Conservation (phyloP, 2,888 invertebrate genomes). For the Antheraea yamamai region DNA sequence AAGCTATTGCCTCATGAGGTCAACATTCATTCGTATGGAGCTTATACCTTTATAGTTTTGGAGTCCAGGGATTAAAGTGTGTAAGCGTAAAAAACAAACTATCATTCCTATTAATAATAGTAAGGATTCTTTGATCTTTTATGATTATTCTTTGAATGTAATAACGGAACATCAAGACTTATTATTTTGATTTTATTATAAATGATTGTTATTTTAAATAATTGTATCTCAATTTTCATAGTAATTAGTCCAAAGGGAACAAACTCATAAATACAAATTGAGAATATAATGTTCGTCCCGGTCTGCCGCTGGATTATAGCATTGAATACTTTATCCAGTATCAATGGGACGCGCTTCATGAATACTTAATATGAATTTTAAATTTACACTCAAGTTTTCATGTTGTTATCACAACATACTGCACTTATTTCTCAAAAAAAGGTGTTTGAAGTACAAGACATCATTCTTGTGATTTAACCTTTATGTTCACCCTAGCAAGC, state of each 20-base stretch:
- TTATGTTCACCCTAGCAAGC: not conserved
- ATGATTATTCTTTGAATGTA: too few relatives aligned
- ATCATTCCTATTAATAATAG: too few relatives aligned
- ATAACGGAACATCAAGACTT: not conserved
- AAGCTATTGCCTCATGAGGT: too few relatives aligned
- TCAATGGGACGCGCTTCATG: constrained; percentile 63
- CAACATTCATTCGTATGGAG: too few relatives aligned
- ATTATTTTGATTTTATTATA: not conserved
- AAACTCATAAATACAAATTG: constrained; percentile 47
- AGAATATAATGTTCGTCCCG: constrained; percentile 67
- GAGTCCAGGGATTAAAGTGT: too few relatives aligned
- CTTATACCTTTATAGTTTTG: too few relatives aligned
- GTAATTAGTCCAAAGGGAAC: constrained; percentile 48
- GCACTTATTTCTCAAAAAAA: not conserved
- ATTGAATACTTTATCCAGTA: constrained; percentile 65
- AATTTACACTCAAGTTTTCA: not conserved
- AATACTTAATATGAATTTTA: not conserved
- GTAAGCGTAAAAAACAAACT: too few relatives aligned
- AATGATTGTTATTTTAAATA: not conserved
- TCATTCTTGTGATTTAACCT: not conserved
- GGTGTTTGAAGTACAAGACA: not conserved
- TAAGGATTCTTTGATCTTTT: too few relatives aligned
- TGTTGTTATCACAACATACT: too few relatives aligned
- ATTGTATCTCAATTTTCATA: constrained; percentile 57
- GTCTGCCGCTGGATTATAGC: constrained; percentile 74